Evolutionary conservation across 2,888 invertebrate genomes (phyloP).

Genomic region (Atethmia centrago): DNA sequence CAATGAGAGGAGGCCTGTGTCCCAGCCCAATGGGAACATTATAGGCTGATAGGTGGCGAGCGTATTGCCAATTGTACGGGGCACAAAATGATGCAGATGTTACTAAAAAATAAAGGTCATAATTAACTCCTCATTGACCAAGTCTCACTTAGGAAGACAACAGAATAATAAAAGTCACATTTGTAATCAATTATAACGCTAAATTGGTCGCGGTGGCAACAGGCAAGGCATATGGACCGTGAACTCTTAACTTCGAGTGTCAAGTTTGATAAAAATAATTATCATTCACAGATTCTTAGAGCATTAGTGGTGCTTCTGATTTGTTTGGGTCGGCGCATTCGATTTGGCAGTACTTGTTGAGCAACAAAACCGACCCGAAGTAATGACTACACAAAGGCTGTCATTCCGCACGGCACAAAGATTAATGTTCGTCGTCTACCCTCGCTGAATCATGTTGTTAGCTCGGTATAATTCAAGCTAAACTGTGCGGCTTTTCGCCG

Average conservation of each 20-base stretch:
- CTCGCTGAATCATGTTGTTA: neutral
- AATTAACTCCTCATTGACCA: constrained; percentile 24
- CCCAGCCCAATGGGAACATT: too few relatives aligned
- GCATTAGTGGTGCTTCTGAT: neutral
- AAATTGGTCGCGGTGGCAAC: constrained; percentile 14
- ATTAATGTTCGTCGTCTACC: neutral
- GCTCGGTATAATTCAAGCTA: neutral
- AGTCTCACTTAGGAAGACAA: constrained; percentile 17
- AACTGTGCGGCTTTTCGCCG: neutral
- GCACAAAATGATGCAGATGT: neutral
- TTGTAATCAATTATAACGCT: constrained; percentile 35
- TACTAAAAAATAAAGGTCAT: constrained; percentile 2
- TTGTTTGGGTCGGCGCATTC: neutral
- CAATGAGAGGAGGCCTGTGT: too few relatives aligned
- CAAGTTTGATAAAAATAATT: neutral
- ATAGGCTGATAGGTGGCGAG: neutral
- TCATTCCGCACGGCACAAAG: neutral
- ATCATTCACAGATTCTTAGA: neutral
- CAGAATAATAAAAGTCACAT: constrained; percentile 44
- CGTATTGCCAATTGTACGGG: neutral
- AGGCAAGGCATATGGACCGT: neutral
- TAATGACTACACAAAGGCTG: too few relatives aligned
- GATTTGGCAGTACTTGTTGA: neutral
- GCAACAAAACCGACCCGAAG: neutral
- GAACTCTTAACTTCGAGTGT: neutral